Conservation (phyloP, 2,797 vertebrate genomes). For the Cyclura pinguis region DNA sequence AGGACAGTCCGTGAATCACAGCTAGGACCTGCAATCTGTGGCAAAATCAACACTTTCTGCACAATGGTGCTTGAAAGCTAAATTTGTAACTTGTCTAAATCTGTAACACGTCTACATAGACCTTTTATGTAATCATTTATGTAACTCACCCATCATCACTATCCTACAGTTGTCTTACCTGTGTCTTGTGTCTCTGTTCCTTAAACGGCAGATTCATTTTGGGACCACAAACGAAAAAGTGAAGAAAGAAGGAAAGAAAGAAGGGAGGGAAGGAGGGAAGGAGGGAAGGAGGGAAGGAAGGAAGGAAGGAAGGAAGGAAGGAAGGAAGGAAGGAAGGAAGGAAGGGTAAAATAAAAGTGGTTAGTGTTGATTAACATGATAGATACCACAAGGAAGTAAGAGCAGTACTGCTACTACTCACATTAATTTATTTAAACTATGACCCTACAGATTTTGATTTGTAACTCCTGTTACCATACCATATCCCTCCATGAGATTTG, state of each 20-base stretch:
- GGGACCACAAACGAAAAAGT: constrained; percentile 39
- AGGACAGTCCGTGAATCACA: not conserved
- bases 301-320: constrained; percentile 51
- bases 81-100: constrained; percentile 45
- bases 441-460: not conserved
- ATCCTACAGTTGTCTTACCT: constrained; percentile 85
- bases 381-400: constrained; percentile 19
- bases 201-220: constrained; percentile 77
- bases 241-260: constrained; percentile 42
- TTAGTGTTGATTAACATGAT: constrained; percentile 58
- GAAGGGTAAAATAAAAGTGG: constrained; percentile 52
- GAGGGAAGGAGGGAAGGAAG: constrained; percentile 36
- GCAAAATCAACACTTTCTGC: not conserved
- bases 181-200: constrained; percentile 98
- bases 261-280: constrained; percentile 55
- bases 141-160: too few species aligned
- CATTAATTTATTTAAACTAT: not conserved
- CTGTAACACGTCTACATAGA: constrained; percentile 28
- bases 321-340: constrained; percentile 36
- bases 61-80: constrained; percentile 3
- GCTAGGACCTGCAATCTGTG: not conserved
- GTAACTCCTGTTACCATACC: not conserved
- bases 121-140: not conserved
- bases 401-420: constrained; percentile 11
- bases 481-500: too few species aligned